Evolutionary conservation across 2,888 invertebrate species (phyloP).

Genomic region (Drosophila diplacantha): DNA sequence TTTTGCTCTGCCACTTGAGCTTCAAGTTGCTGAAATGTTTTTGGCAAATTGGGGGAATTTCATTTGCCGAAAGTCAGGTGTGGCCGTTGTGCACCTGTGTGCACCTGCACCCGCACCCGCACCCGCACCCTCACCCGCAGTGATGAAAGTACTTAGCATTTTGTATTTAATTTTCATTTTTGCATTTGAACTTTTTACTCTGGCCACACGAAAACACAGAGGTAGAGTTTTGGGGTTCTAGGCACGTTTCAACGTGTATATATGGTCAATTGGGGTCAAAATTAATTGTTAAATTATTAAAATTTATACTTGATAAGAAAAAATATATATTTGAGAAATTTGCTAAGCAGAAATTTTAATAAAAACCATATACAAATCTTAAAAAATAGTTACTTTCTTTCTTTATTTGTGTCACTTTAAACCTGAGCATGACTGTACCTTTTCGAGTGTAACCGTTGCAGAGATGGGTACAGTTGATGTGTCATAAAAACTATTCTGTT

Average conservation of each 20-base stretch:
- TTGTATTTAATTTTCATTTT: slow-evolving; percentile 72
- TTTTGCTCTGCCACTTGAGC: slow-evolving; percentile 16
- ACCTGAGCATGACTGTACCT: neutral
- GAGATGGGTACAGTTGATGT: slow-evolving; percentile 59
- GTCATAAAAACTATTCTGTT: slow-evolving; percentile 66
- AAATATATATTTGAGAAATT: neutral
- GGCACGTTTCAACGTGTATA: slow-evolving; percentile 39
- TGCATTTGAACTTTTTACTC: slow-evolving; percentile 68
- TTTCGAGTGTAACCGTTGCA: neutral
- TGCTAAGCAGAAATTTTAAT: neutral
- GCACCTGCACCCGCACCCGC: neutral
- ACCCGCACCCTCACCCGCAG: slow-evolving; percentile 6
- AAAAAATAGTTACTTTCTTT: neutral
- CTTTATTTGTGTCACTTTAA: neutral
- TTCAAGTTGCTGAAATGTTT: slow-evolving; percentile 55
- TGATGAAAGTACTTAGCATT: slow-evolving; percentile 60
- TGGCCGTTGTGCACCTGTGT: slow-evolving; percentile 1
- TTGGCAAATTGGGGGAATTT: slow-evolving; percentile 47
- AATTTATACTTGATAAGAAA: neutral
- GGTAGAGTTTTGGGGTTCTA: slow-evolving; percentile 14
- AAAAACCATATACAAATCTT: neutral
- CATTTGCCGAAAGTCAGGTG: slow-evolving; percentile 60
- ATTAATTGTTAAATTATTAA: neutral
- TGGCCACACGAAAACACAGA: slow-evolving; percentile 11
- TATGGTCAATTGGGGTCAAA: neutral